Conservation (phyloP, 2,888 invertebrate genomes). For the Scelioninae gen. 2 region DNA sequence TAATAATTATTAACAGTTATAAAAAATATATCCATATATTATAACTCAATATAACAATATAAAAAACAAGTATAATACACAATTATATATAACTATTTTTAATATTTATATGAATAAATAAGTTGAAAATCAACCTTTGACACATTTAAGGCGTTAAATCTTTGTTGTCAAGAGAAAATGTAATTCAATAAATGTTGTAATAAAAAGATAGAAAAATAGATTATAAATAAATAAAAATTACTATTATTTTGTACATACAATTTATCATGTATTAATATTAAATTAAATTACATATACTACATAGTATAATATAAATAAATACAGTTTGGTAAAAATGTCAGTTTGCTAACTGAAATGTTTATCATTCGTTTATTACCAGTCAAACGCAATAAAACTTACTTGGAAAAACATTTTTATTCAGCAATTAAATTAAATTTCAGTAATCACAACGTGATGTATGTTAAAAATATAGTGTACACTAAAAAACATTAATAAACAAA, state of each 20-base stretch:
- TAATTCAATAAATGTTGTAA: not conserved
- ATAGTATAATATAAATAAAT: not conserved
- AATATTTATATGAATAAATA: too few relatives aligned
- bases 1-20: not conserved
- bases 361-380: not conserved
- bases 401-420: conserved; percentile 42
- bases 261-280: not conserved
- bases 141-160: conserved; percentile 5
- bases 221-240: not conserved
- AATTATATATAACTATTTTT: too few relatives aligned
- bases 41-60: too few relatives aligned
- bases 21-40: too few relatives aligned
- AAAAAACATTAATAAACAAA: not conserved
- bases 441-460: too few relatives aligned
- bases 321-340: not conserved
- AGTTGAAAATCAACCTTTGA: not conserved
- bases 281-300: not conserved
- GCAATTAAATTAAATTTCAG: not conserved
- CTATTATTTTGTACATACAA: not conserved
- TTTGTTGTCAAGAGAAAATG: conserved; percentile 16
- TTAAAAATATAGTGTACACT: too few relatives aligned
- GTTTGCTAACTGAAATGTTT: not conserved
- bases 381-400: conserved; percentile 47
- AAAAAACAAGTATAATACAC: too few relatives aligned
- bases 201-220: not conserved